These are phyloP conservation scores for Heliocidaris tuberculata DNA, from an alignment of 35 echinoderm and acorn worm species.

Conservation along the genomic window DNA sequence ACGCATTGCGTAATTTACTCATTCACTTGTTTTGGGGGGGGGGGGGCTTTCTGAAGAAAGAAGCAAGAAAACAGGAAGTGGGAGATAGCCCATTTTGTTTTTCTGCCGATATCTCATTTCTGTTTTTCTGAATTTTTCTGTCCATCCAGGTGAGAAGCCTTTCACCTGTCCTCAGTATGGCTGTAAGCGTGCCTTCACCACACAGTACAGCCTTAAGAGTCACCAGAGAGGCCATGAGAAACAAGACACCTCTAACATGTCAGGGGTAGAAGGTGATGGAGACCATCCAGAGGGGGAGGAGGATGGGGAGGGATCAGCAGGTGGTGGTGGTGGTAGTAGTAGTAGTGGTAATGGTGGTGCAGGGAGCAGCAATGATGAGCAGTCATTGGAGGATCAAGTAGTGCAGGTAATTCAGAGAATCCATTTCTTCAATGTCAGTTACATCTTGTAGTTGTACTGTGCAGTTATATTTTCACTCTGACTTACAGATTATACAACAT, in stretches of 20 bases:
- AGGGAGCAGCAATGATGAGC: neutral
- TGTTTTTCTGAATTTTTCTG: neutral
- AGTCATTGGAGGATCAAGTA: neutral
- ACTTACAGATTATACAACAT: too few relatives aligned
- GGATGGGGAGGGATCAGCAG: neutral
- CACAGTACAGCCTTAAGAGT: conserved; percentile 95
- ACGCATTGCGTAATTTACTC: too few relatives aligned
- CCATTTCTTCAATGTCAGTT: too few relatives aligned
- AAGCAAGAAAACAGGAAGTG: too few relatives aligned
- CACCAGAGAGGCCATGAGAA: conserved; percentile 69
- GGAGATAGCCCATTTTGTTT: neutral
- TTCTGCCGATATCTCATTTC: neutral
- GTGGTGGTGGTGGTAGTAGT: neutral
- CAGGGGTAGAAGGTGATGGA: neutral
- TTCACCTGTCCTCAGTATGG: conserved; percentile 78
- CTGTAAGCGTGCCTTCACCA: conserved; percentile 87
- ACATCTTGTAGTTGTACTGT: too few relatives aligned
- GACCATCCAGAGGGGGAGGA: neutral
- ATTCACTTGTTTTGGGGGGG: too few relatives aligned
- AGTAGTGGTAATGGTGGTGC: neutral
- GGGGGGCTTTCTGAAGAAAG: too few relatives aligned
- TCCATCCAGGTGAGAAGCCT: conserved; percentile 82
- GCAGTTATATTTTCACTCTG: too few relatives aligned
- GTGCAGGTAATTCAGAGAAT: neutral
- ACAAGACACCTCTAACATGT: neutral